Evolutionary conservation across 2,113 vertebrate species (phyloP).

Genomic region (Brienomyrus brachyistius): DNA sequence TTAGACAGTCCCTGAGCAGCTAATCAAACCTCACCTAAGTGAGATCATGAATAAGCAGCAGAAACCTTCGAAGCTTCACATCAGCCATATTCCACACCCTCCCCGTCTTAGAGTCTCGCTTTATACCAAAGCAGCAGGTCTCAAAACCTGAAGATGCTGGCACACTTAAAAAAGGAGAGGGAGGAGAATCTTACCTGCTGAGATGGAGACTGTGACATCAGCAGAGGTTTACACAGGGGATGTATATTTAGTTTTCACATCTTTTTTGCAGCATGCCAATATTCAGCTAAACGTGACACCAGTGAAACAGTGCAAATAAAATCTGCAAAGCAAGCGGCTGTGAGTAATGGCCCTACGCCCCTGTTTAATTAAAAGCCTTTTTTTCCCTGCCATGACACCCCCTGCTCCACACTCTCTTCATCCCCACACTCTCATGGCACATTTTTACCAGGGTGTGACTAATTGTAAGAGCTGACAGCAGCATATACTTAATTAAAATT

Average conservation of each 20-base stretch:
- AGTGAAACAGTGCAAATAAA: slow-evolving; percentile 10
- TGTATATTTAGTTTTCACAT: neutral
- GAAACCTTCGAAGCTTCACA: neutral
- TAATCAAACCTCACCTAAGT: neutral
- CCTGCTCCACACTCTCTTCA: neutral
- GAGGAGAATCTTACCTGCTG: neutral
- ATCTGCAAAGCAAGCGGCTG: neutral
- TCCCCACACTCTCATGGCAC: too few relatives aligned
- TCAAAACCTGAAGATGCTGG: neutral
- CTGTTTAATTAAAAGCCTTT: slow-evolving; percentile 17
- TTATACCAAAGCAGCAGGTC: neutral
- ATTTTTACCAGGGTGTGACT: slow-evolving; percentile 15
- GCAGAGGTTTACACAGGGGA: slow-evolving; percentile 1
- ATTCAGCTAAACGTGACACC: slow-evolving; percentile 1
- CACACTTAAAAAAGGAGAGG: neutral
- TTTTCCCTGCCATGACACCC: neutral
- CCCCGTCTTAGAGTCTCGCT: neutral
- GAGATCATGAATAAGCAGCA: neutral
- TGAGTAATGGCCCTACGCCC: neutral
- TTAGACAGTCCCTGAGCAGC: neutral
- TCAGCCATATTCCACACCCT: neutral
- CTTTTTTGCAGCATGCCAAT: neutral
- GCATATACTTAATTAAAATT: slow-evolving; percentile 21
- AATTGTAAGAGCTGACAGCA: slow-evolving; percentile 22
- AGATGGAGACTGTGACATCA: neutral